Percentiles rank a stretch among this genome's conserved stretches.
These are phyloP conservation scores for Colossoma macropomum DNA, from an alignment of 2,113 vertebrate genomes.

Conservation along the genomic window DNA sequence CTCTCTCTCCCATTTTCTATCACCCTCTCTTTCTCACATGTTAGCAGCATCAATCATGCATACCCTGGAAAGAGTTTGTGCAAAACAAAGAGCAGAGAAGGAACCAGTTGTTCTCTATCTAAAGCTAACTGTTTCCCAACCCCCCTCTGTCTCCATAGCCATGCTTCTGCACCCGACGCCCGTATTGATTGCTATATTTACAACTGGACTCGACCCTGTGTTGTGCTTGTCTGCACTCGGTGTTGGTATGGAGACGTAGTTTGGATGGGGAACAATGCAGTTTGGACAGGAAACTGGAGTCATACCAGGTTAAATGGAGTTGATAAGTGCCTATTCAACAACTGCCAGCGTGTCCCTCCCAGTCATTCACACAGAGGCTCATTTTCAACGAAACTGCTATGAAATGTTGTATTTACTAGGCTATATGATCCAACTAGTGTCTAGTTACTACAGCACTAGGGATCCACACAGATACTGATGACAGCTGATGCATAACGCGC, in stretches of 20 bases:
- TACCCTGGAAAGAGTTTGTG: neutral
- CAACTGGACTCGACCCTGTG: neutral
- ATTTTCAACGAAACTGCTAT: neutral
- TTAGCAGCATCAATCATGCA: neutral
- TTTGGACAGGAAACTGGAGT: slow-evolving; percentile 23
- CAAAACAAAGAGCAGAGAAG: neutral
- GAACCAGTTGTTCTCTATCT: slow-evolving; percentile 21
- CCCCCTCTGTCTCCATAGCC: slow-evolving; percentile 17
- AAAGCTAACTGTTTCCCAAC: slow-evolving; percentile 17
- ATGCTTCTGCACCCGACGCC: neutral
- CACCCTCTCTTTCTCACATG: neutral
- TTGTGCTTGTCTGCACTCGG: neutral
- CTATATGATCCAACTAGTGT: too few relatives aligned
- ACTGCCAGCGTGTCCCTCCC: neutral
- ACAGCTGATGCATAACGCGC: too few relatives aligned
- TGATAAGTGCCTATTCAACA: neutral
- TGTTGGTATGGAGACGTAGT: neutral
- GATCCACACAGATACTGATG: too few relatives aligned
- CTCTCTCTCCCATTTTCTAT: slow-evolving; percentile 38
- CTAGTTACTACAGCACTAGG: too few relatives aligned
- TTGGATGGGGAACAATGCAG: slow-evolving; percentile 15
- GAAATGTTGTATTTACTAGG: neutral
- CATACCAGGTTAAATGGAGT: neutral
- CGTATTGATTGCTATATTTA: slow-evolving; percentile 32
- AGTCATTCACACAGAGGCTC: neutral